A percentile compares a stretch with the other conserved stretches of the same genome.
Evolutionary conservation across 2,888 invertebrate species (phyloP).

Genomic region (Xanthia icteritia): DNA sequence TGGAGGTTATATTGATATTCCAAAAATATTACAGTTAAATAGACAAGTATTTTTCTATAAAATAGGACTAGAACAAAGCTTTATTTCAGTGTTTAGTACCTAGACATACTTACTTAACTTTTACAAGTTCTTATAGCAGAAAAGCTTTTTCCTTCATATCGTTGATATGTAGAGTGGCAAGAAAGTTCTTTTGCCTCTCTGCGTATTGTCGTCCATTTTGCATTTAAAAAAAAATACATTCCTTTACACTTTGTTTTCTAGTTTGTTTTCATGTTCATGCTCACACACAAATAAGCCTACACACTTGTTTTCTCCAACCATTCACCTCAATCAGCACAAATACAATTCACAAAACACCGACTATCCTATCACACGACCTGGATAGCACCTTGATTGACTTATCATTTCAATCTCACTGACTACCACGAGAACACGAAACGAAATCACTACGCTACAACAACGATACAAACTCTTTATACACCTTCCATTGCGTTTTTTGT

Average conservation of each 20-base stretch:
- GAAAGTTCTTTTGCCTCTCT: neutral
- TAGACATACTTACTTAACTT: neutral
- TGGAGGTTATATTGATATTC: neutral
- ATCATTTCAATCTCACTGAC: slow-evolving; percentile 76
- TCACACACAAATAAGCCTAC: too few species aligned
- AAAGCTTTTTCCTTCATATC: neutral
- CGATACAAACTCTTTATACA: neutral
- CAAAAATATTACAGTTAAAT: neutral
- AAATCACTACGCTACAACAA: neutral
- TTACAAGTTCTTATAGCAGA: neutral
- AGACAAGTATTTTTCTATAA: neutral
- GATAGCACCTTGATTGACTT: slow-evolving; percentile 81
- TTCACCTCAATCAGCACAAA: slow-evolving; percentile 56
- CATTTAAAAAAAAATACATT: neutral
- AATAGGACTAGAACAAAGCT: neutral
- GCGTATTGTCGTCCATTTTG: too few species aligned
- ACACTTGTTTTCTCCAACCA: slow-evolving; percentile 12
- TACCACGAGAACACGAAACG: slow-evolving; percentile 36
- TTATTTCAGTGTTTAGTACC: neutral
- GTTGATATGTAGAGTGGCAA: neutral
- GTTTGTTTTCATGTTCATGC: neutral
- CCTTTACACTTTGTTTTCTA: neutral
- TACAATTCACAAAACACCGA: slow-evolving; percentile 59
- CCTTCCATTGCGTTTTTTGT: slow-evolving; percentile 19
- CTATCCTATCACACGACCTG: slow-evolving; percentile 70